Evolutionary conservation across 2,888 invertebrate species (phyloP).

Genomic region (Drosophila algonquin): DNA sequence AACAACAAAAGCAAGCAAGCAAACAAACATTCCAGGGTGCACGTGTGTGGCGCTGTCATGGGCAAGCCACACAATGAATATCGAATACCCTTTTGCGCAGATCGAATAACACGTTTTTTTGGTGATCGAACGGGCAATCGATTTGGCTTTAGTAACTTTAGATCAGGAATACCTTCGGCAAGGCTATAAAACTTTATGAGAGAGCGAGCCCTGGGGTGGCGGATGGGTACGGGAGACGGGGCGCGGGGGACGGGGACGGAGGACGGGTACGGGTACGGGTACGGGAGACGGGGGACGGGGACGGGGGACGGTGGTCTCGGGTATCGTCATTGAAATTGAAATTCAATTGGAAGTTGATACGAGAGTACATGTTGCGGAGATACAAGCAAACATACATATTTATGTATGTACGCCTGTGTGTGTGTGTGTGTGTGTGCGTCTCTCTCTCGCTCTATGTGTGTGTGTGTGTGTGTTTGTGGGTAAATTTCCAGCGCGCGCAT

Average conservation of each 20-base stretch:
- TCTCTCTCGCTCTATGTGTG: not conserved
- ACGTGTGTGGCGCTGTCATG: constrained; percentile 19
- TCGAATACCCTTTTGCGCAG: no score
- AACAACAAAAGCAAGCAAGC: constrained; percentile 48
- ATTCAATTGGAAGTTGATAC: constrained; percentile 64
- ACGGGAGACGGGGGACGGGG: not conserved
- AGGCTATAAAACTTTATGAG: constrained; percentile 36
- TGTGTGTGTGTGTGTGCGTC: not conserved
- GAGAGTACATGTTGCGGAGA: constrained; percentile 27
- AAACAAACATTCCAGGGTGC: constrained; percentile 25
- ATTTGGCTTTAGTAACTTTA: not conserved
- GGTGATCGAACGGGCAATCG: not conserved
- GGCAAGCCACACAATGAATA: constrained; percentile 3
- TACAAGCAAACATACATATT: not conserved
- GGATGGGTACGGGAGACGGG: not conserved
- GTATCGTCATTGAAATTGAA: constrained; percentile 50
- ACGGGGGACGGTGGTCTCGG: constrained; percentile 5
- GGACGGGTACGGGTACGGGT: not conserved
- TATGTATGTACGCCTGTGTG: constrained; percentile 38
- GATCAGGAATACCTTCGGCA: not conserved
- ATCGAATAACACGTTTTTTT: not conserved
- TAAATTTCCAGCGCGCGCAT: constrained; percentile 74
- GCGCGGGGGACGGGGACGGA: not conserved
- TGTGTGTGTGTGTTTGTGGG: constrained; percentile 22
- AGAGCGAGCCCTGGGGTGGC: constrained; percentile 1